Evolutionary conservation across 1,140 invertebrate species (phyloP).

Genomic region (Hylaeus volcanicus): DNA sequence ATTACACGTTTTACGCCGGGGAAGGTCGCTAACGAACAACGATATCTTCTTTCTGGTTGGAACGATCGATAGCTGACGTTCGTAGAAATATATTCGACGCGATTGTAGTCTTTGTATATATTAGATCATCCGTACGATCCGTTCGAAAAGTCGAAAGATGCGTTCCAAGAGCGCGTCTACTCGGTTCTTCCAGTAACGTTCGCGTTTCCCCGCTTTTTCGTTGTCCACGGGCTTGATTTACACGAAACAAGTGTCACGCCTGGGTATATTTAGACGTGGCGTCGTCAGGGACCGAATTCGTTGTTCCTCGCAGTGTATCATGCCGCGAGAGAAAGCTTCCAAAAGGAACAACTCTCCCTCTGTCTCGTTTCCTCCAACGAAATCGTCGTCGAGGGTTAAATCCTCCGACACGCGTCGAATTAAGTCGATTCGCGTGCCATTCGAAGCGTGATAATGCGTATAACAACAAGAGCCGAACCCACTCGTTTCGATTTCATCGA

Average conservation of each 20-base stretch:
- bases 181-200: conserved; percentile 3
- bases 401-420: too few relatives aligned
- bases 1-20: neutral
- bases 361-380: conserved; percentile 12
- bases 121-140: too few relatives aligned
- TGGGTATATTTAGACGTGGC: conserved; percentile 65
- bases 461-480: too few relatives aligned
- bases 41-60: neutral
- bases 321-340: conserved; percentile 9
- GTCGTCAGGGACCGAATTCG: conserved; percentile 42
- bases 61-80: too few relatives aligned
- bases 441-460: too few relatives aligned
- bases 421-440: too few relatives aligned
- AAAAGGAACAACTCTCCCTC: neutral
- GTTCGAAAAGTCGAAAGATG: too few relatives aligned
- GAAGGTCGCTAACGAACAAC: too few relatives aligned
- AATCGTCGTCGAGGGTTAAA: too few relatives aligned
- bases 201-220: conserved; percentile 39
- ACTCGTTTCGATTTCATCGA: too few relatives aligned
- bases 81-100: too few relatives aligned
- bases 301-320: conserved; percentile 33
- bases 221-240: conserved; percentile 71
- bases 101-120: too few relatives aligned
- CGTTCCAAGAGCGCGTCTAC: neutral
- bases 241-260: conserved; percentile 76